Conservation (phyloP, 2,113 vertebrate species). For the Lepisosteus oculatus region DNA sequence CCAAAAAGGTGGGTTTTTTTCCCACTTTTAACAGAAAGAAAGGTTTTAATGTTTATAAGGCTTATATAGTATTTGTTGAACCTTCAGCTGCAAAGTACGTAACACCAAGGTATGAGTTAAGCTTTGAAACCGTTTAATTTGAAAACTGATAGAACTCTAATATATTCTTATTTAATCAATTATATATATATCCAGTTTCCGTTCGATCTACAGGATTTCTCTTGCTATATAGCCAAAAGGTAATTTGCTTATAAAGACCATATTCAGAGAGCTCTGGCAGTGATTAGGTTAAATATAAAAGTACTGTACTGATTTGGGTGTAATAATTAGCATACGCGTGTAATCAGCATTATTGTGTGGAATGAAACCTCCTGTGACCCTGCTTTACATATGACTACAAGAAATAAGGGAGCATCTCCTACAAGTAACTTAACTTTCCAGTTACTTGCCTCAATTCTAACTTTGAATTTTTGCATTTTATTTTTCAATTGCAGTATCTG, state of each 20-base stretch:
- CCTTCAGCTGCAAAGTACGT: too few species aligned
- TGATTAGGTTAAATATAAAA: constrained; percentile 62
- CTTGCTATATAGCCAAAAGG: too few species aligned
- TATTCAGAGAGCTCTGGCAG: constrained; percentile 44
- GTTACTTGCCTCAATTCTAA: constrained; percentile 44
- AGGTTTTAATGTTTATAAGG: too few species aligned
- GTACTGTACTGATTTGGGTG: constrained; percentile 78
- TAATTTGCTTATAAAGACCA: constrained; percentile 48
- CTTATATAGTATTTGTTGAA: too few species aligned
- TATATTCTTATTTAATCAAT: too few species aligned
- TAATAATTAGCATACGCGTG: constrained; percentile 81
- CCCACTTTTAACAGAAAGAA: too few species aligned
- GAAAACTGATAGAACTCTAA: too few species aligned
- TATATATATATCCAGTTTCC: too few species aligned
- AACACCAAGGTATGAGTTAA: too few species aligned
- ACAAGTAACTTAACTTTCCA: constrained; percentile 49
- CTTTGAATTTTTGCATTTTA: constrained; percentile 18
- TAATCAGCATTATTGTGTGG: constrained; percentile 80
- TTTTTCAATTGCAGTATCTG: constrained; percentile 25
- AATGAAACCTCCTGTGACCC: constrained; percentile 66
- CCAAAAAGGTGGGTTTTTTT: too few species aligned
- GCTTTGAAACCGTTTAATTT: too few species aligned
- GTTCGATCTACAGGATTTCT: too few species aligned
- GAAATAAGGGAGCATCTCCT: constrained; percentile 59
- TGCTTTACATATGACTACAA: constrained; percentile 71